Base-by-base conservation (phyloP, 2,797 vertebrate species). In the Gorsachius magnificus region DNA sequence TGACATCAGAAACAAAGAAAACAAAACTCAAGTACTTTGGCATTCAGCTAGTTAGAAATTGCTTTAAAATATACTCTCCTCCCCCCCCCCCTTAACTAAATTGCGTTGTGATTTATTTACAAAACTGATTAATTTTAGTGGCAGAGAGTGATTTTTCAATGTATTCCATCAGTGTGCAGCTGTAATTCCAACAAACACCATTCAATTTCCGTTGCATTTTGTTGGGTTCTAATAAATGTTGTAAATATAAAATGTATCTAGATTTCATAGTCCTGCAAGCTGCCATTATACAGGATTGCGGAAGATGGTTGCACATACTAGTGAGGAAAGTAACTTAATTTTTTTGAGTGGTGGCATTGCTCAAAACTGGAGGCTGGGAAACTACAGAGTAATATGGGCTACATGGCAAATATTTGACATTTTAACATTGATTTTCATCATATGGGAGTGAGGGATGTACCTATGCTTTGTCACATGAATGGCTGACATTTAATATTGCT, bases 51-150 rank as follows among this genome's bases (percentile, higher is more conserved):
- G 69, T 78, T 85, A 91, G 72, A 97, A 89, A 28, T 57, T 88
- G 70, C 68, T 91, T 90, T 80, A 89, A 93, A 95, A 92, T 90
- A 79, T 11, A 54, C 46, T 15, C 54, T 56, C 28, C 12, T 45
- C 69, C 48, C 57, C 38, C 38, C 12, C 46, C 69, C 51, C 57
- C 35, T 72, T 95, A 96, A 77, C 31, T 79, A 95, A 97, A 93
- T 81, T 77, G 96, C 90, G 78, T 45, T 87, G 93, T 9, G 5
- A 79, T 95, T 95, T 96, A 79, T 97, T 97, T 97, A 85, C 87
- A 89, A 95, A 91, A 36, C 60, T 60, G 12, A 85, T 79, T 93
- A 87, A 95, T 97, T 81, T 95, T 78, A 94, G 33, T 95, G 74
- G 65, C 74, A 60, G 22, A 48, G 71, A 92, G 94, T 66, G 93